These are phyloP conservation scores for Tridacna gigas DNA, from an alignment of 2,888 invertebrate species.

Conservation along the genomic window DNA sequence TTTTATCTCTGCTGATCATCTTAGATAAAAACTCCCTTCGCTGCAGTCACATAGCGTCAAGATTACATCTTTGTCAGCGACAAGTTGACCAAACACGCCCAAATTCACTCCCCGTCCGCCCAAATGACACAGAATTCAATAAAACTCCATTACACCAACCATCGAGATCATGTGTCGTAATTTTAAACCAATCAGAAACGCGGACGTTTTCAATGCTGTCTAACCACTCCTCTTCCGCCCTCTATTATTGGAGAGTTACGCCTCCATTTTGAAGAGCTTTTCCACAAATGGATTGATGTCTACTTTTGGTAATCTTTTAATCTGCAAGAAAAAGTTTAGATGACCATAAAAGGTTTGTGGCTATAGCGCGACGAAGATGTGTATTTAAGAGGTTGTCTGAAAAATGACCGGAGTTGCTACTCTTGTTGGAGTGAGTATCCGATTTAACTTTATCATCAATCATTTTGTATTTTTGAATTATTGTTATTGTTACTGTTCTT, in stretches of 20 bases:
- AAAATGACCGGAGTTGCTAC: constrained; percentile 65
- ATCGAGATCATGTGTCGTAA: constrained; percentile 35
- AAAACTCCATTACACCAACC: constrained; percentile 37
- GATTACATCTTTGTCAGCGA: constrained; percentile 54
- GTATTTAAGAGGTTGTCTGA: constrained; percentile 30
- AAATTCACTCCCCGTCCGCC: constrained; percentile 39
- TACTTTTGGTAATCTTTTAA: constrained; percentile 36
- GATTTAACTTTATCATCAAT: too few species aligned
- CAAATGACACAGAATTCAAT: constrained; percentile 53
- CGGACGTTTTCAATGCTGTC: constrained; percentile 53
- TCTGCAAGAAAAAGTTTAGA: constrained; percentile 25
- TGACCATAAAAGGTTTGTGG: constrained; percentile 25
- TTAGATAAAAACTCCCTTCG: constrained; percentile 16
- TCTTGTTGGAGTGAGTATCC: constrained; percentile 56
- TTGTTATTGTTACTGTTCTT: too few species aligned
- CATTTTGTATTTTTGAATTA: too few species aligned
- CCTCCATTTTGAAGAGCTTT: constrained; percentile 37
- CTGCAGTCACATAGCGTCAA: constrained; percentile 1
- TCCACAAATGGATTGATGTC: constrained; percentile 28
- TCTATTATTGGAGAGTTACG: constrained; percentile 58
- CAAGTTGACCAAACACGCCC: constrained; percentile 45
- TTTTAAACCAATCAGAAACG: constrained; percentile 58
- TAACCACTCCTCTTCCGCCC: constrained; percentile 52
- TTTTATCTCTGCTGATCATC: constrained; percentile 21
- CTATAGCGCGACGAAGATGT: constrained; percentile 21